These are phyloP conservation scores for Gavia stellata DNA, from an alignment of 2,113 vertebrate genomes.

Conservation along the genomic window DNA sequence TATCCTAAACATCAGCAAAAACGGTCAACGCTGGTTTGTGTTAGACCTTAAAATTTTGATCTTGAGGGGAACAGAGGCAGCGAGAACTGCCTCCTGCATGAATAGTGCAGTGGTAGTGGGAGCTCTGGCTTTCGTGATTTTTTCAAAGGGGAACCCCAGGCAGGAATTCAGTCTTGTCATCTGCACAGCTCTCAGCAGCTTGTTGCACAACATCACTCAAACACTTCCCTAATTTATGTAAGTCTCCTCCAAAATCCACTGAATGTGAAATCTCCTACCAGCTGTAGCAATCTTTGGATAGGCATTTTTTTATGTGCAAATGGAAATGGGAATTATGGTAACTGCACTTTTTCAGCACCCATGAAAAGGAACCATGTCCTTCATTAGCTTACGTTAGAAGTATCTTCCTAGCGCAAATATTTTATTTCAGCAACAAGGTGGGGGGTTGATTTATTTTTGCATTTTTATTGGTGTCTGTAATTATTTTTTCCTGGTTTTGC, in stretches of 20 bases:
- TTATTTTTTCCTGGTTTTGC: not conserved
- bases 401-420: not conserved
- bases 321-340: not conserved
- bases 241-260: not conserved
- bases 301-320: not conserved
- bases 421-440: not conserved
- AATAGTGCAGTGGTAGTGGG: accelerated
- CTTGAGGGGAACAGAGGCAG: not conserved
- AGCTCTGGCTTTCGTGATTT: not conserved
- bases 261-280: not conserved
- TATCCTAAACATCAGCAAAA: not conserved
- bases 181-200: not conserved
- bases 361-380: not conserved
- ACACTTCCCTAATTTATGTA: not conserved
- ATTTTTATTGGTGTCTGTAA: not conserved
- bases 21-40: accelerated
- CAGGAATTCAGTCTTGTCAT: not conserved
- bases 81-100: accelerated
- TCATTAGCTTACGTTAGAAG: not conserved
- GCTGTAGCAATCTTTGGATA: not conserved
- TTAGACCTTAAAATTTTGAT: not conserved
- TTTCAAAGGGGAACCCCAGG: not conserved
- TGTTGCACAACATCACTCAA: not conserved
- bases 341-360: accelerated
- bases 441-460: not conserved